phyloP scores from a whole-genome alignment of 2,797 vertebrate genomes.

The Rhynchotus rufescens region DNA sequence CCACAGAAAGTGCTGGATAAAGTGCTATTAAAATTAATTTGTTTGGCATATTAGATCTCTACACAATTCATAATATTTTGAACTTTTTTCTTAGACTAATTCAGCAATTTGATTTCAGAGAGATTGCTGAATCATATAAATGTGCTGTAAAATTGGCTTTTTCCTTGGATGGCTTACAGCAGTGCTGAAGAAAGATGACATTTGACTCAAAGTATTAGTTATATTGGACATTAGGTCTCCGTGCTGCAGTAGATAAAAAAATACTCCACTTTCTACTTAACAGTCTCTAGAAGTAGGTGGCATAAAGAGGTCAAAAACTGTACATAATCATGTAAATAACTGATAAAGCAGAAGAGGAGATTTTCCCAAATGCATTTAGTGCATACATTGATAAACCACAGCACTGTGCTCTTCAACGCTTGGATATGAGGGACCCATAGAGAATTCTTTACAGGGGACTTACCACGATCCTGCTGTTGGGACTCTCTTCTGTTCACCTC shows the following conservation, averaged over 20 bases:
- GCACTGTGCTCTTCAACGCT: background rate
- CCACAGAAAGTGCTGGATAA: background rate
- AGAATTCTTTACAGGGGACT: background rate
- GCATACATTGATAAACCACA: background rate
- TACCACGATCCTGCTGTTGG: background rate
- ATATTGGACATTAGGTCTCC: background rate
- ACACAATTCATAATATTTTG: background rate
- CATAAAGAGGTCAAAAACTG: background rate
- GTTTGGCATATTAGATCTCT: background rate
- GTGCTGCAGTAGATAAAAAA: background rate
- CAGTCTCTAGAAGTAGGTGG: background rate
- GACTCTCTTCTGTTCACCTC: background rate
- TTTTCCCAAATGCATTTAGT: background rate
- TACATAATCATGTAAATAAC: background rate
- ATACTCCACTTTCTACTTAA: background rate
- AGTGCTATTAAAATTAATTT: background rate
- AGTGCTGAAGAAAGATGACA: background rate
- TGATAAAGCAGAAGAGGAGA: background rate
- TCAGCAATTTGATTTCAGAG: background rate
- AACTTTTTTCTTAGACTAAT: background rate
- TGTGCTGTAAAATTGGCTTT: background rate
- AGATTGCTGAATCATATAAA: background rate
- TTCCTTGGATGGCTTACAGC: background rate
- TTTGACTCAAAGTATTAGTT: background rate
- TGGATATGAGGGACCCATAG: no score